Evolutionary conservation across 2,113 vertebrate genomes (phyloP), one percentile per base, ranked within the genome.

Genomic region (Odobenus rosmarus): DNA sequence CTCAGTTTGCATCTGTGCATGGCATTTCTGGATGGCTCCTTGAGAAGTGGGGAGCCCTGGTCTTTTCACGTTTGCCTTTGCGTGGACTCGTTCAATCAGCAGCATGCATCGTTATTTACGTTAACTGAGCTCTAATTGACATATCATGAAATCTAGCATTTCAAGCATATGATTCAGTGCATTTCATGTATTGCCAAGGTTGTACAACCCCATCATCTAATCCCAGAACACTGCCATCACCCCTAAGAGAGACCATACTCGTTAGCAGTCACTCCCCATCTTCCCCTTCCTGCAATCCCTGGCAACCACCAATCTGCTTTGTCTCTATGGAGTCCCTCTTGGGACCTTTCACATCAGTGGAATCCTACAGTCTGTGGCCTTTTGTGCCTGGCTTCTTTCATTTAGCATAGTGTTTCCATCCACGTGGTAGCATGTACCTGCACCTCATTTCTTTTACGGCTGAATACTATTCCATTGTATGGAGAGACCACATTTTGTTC

Each of bases 351-450:
- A 5, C 5, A 11, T 49, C 21, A 10, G 5, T 0, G 11, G 33
- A 42, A 6, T 64, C 18, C 1, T 12, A 21, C 4, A 31, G 0
- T 1, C 31, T 1, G 5, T 15, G 23, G 46, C 49, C 55, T 33
- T 13, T n/a, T n/a, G 67, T 4, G 69, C 31, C 72, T 83, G 90
- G 39, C 39, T 42, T 79, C 59, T 24, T n/a, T 51, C 24, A 69
- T 36, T 51, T 4, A 24, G 53, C 36, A 26, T 5, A 5, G 23
- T 31, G 55, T 28, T 33, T 11, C 31, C 15, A 4, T 7, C 57
- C 46, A 23, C 0, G 1, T 0, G 2, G 53, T 1, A 31, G 80
- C 28, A 4, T 1, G 0, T 9, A 1, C 21, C 36, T 15, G 61
- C 4, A 4, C 49, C 4, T 1, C 16, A 2, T 18, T 53, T 31